Conservation (phyloP, 92 coral and sea anemone species). For the Scolanthus callimorphus region DNA sequence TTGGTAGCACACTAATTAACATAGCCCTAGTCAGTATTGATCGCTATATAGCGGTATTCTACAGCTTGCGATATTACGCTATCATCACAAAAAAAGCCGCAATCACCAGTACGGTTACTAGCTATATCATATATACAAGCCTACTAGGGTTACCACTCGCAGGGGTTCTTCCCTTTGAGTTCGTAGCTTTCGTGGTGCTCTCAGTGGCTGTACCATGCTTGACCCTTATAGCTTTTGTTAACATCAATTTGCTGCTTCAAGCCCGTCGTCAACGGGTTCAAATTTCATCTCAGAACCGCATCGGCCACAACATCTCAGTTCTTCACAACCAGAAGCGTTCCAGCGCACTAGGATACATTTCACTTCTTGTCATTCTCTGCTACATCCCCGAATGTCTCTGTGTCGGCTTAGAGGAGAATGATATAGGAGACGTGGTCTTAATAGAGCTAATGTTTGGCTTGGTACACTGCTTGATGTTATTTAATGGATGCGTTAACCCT, state of each 20-base stretch:
- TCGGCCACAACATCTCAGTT: background rate
- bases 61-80: background rate
- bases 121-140: background rate
- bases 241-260: background rate
- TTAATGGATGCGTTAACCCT: background rate
- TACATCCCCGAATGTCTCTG: background rate
- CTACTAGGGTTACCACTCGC: background rate
- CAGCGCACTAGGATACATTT: background rate
- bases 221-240: background rate
- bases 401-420: background rate
- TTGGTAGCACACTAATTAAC: background rate
- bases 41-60: background rate
- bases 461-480: background rate
- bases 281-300: background rate
- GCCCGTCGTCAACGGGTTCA: background rate
- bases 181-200: background rate
- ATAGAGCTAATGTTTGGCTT: background rate
- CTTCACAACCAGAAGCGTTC: background rate
- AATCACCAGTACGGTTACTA: background rate
- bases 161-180: no score
- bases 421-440: background rate
- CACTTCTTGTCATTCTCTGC: background rate
- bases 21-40: background rate
- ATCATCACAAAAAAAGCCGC: background rate
- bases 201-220: background rate